These are phyloP conservation scores for Carduelis carduelis DNA, from an alignment of 2,797 vertebrate genomes.

Conservation along the genomic window DNA sequence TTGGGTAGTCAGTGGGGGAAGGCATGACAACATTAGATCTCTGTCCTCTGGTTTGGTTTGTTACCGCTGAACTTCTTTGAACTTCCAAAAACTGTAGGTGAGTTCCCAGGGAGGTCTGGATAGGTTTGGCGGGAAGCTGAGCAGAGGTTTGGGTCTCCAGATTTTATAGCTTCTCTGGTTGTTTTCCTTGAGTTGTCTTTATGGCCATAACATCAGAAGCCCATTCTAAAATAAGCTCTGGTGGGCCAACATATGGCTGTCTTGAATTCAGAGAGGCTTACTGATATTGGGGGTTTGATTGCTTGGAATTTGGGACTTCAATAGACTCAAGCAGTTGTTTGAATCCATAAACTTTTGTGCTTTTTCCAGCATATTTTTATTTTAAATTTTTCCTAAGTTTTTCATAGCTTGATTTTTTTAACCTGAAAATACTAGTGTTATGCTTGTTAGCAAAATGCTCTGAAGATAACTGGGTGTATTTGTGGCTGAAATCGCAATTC, in stretches of 20 bases:
- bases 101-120: not conserved
- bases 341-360: not conserved
- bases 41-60: not conserved
- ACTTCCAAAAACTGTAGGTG: not conserved
- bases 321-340: not conserved
- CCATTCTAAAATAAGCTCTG: not conserved
- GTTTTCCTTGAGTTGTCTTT: not conserved
- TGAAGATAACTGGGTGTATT: not conserved
- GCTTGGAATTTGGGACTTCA: not conserved
- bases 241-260: not conserved
- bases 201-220: not conserved
- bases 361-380: not conserved
- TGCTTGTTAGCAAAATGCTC: not conserved
- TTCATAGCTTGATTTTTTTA: not conserved
- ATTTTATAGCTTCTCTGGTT: not conserved
- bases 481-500: not conserved
- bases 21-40: not conserved
- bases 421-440: not conserved
- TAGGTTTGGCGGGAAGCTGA: not conserved
- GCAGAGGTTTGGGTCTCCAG: not conserved
- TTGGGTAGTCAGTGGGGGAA: not conserved
- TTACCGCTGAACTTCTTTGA: accelerated
- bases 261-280: not conserved
- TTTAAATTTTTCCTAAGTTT: not conserved
- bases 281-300: not conserved